A percentile compares a stretch with the other conserved stretches of the same genome.
Conservation (phyloP, 2,797 vertebrate species). For the Etheostoma nigrum region DNA sequence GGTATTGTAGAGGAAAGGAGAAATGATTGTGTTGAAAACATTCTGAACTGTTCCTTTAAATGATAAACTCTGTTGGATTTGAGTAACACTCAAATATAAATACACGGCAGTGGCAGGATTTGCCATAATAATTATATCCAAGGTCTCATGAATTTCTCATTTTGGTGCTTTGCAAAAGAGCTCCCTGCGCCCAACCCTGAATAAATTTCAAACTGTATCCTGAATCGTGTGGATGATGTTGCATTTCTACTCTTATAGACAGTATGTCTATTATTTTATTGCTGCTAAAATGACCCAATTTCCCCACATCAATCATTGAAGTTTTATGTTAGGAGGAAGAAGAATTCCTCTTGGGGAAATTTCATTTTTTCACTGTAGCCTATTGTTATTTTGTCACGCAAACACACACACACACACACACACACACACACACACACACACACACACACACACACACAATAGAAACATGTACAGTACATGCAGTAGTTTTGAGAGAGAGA, state of each 20-base stretch:
- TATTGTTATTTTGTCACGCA: background rate
- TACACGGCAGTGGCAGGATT: background rate
- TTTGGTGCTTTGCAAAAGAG: slow-evolving; percentile 4
- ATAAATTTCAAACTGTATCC: slow-evolving; percentile 26
- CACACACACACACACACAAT: background rate
- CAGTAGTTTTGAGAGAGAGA: background rate
- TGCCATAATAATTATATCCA: slow-evolving; percentile 16
- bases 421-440: too few relatives aligned
- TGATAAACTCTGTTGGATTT: slow-evolving; percentile 1
- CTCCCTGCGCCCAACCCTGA: background rate
- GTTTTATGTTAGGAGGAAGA: slow-evolving; percentile 28
- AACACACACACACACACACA: too few relatives aligned
- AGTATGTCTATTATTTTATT: slow-evolving; percentile 25
- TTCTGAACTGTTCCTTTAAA: slow-evolving; percentile 2
- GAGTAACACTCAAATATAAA: background rate
- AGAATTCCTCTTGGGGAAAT: slow-evolving; percentile 1
- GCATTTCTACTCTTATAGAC: slow-evolving; percentile 13
- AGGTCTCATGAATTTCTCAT: slow-evolving; percentile 38
- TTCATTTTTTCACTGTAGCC: background rate
- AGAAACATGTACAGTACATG: background rate
- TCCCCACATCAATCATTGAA: slow-evolving; percentile 51
- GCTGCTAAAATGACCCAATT: slow-evolving; percentile 48
- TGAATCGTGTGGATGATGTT: background rate
- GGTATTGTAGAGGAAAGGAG: background rate
- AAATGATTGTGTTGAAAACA: background rate